These are phyloP conservation scores for Drosophila stalkeri DNA, from an alignment of 2,888 invertebrate species.

Conservation along the genomic window DNA sequence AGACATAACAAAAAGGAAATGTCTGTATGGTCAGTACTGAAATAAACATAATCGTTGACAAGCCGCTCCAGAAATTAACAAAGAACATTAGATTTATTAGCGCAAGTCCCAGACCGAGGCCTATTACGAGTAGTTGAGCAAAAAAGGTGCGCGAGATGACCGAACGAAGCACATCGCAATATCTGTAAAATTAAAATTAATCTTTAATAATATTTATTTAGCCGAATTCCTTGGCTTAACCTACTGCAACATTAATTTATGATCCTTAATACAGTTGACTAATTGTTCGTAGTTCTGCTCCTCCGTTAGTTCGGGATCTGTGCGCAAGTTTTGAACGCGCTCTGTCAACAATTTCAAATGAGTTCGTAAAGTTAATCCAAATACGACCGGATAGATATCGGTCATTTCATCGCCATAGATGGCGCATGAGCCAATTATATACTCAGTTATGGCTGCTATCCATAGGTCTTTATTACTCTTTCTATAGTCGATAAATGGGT, in stretches of 20 bases:
- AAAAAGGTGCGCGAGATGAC: constrained; percentile 50
- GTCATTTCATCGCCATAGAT: constrained; percentile 15
- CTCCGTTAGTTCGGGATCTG: constrained; percentile 3
- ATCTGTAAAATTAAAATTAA: constrained; percentile 22
- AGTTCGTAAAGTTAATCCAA: constrained; percentile 28
- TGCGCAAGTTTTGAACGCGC: constrained; percentile 32
- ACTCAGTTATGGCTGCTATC: constrained; percentile 20
- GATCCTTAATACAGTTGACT: constrained; percentile 50
- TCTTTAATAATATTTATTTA: background rate
- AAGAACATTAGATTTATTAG: constrained; percentile 57
- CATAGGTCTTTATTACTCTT: constrained; percentile 9
- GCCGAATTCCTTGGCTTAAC: background rate
- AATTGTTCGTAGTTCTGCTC: constrained; percentile 34
- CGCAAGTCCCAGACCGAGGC: constrained; percentile 43
- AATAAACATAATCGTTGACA: constrained; percentile 23
- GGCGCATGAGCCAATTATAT: background rate
- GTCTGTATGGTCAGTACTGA: constrained; percentile 32
- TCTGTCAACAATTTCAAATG: constrained; percentile 33
- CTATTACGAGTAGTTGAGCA: constrained; percentile 48
- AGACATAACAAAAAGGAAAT: constrained; percentile 57
- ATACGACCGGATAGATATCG: constrained; percentile 26
- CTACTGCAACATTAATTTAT: constrained; percentile 40
- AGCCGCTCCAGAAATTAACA: constrained; percentile 16
- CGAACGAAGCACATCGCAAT: constrained; percentile 37
- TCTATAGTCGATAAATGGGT: constrained; percentile 37